Evolutionary conservation across 2,113 vertebrate species (phyloP), one percentile per base, ranked within the genome.

Genomic region (Pangasianodon hypophthalmus): DNA sequence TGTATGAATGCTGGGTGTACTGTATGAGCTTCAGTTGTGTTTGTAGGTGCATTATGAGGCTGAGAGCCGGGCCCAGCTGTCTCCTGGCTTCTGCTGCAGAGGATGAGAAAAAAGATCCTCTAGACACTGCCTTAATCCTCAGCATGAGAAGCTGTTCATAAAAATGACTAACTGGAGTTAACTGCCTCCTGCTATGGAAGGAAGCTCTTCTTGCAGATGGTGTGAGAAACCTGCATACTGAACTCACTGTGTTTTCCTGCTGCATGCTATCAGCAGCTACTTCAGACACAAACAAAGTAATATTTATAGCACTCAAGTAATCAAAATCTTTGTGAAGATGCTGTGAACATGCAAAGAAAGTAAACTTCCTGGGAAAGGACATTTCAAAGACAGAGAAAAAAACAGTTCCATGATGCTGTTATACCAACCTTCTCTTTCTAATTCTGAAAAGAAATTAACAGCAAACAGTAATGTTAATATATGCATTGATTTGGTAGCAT

Each of bases 71-170:
- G 85, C 91, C 88, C 92, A 84, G 90, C 91, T 90, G 90, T 92
- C 90, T 91, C 87, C 92, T 92, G 89, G 89, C 88, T 90, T 90
- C 93, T 89, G 89, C 91, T 93, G 56, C 92, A 92, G 54, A 85
- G 86, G 86, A 87, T 83, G 90, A 91, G 64, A 89, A 89, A 91
- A 92, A 86, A 89, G 79, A 92, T 94, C 83, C 92, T 93, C 92
- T 88, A 94, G 93, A 95, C 91, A 94, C 90, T 92, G 94, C 93
- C 94, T 94, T 93, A 94, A 94, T 95, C 93, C 93, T 90, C 91
- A 94, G 92, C 90, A 89, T 94, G 92, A 87, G 92, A 94, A 92
- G 91, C 94, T 94, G 93, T 92, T 93, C 93, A 95, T 94, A 91
- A 92, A 94, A 84, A 93, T 92, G 92, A 92, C 94, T 94, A 91